Base-by-base conservation (phyloP, 2,888 invertebrate species). In the Dryobotodes eremita region DNA sequence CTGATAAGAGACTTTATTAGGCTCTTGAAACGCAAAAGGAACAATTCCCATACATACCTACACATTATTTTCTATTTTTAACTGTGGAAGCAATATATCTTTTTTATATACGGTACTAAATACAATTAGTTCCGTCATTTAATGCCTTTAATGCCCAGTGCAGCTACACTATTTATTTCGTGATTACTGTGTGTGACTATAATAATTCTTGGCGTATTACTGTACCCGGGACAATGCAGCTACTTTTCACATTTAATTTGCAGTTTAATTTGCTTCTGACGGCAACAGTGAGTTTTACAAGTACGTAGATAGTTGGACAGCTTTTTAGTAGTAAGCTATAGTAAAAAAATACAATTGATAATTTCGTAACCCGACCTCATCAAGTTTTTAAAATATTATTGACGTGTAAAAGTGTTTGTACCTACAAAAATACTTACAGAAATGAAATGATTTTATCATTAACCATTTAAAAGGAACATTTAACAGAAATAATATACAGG, bases 161-260 rank as follows among this genome's bases (percentile, higher is more conserved):
- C 64, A 73, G 26, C 17, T 84, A 15, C 71, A 13, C 66, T 71
- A 77, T 85, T 81, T 77, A 83, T 73, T 62, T 69, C n/a, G 36
- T 73, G 77, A 77, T 73, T 85, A 83, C 36, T 59, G 66, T 55
- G 59, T 72, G 71, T 62, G 55, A 46, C 66, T 65, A 26, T 55
- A 71, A 82, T 86, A 79, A 76, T 72, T 83, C 82, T 71, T 72
- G n/a, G 48, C 23, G 71, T 66, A 82, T 79, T 79, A 82, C 66
- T 42, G 73, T 36, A 13, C 23, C 23, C 1, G 15, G 48, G 36
- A 69, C 71, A 65, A 36, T 69, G 61, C 42, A 42, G 57, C 48
- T 71, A 76, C 61, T 74, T 76, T 65, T 53, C 59, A 69, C 71
- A 59, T 75, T 86, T 79, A 74, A 83, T 79, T 79, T 69, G 68